Evolutionary conservation across 2,888 invertebrate species (phyloP).

Genomic region (Dione juno): DNA sequence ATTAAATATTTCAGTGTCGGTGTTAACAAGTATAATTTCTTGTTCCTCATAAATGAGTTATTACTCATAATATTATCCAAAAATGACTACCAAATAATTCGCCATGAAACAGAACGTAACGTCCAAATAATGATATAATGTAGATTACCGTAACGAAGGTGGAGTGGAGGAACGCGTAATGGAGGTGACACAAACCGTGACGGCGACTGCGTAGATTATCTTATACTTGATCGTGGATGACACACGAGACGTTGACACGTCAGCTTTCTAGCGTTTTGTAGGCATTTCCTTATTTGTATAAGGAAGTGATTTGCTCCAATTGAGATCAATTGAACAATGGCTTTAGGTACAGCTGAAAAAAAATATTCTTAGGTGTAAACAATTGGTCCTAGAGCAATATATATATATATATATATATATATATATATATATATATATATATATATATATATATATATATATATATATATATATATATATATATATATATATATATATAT

Average conservation of each 20-base stretch:
- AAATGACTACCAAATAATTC: background rate
- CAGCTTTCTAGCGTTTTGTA: conserved; percentile 12
- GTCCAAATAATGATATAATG: conserved; percentile 6
- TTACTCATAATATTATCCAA: too few species aligned
- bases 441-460: too few species aligned
- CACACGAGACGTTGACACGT: conserved; percentile 25
- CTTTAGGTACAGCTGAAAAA: background rate
- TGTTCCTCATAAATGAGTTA: too few species aligned
- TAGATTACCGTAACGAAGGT: conserved; percentile 15
- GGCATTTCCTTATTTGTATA: conserved; percentile 2
- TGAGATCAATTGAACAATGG: background rate
- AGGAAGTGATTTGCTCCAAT: conserved; percentile 2
- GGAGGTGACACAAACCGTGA: conserved; percentile 1
- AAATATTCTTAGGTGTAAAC: background rate
- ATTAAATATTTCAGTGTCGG: too few species aligned
- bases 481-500: too few species aligned
- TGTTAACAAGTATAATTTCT: too few species aligned
- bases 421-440: too few species aligned
- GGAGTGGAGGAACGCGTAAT: conserved; percentile 14
- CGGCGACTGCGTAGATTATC: conserved; percentile 20
- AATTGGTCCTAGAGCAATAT: too few species aligned
- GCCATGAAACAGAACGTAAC: background rate
- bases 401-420: too few species aligned
- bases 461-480: too few species aligned
- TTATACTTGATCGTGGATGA: conserved; percentile 18